These are phyloP conservation scores for Ceratina japonica DNA, from an alignment of 1,140 invertebrate genomes.

Conservation along the genomic window DNA sequence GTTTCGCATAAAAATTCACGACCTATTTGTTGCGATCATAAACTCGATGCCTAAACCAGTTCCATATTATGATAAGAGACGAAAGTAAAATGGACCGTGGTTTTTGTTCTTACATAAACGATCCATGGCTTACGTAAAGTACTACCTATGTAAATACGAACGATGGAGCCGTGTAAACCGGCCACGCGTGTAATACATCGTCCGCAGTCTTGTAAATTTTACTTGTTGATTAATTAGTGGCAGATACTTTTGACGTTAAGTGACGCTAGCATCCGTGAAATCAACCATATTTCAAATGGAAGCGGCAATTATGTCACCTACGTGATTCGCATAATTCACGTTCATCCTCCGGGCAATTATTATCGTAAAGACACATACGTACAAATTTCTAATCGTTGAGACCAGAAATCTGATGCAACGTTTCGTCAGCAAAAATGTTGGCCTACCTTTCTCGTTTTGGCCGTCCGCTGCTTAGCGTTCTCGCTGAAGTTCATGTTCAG, in stretches of 20 bases:
- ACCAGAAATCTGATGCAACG: too few relatives aligned
- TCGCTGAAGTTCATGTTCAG: slow-evolving; percentile 66
- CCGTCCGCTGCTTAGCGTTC: slow-evolving; percentile 50
- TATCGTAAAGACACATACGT: background rate
- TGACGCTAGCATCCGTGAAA: background rate
- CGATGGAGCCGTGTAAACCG: background rate
- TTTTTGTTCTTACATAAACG: slow-evolving; percentile 10
- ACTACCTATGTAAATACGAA: background rate
- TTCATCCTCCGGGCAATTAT: too few relatives aligned
- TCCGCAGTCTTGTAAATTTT: slow-evolving; percentile 4
- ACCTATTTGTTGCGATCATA: too few relatives aligned
- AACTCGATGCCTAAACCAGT: background rate
- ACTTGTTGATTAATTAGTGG: background rate
- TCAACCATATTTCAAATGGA: background rate
- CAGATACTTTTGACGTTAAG: background rate
- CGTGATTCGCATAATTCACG: too few relatives aligned
- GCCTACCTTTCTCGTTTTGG: slow-evolving; percentile 47
- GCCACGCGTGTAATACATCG: background rate
- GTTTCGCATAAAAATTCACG: too few relatives aligned
- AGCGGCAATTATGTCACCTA: too few relatives aligned
- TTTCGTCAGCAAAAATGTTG: background rate
- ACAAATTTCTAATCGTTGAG: background rate
- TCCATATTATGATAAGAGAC: background rate
- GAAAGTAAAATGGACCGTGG: slow-evolving; percentile 12
- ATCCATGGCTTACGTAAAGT: slow-evolving; percentile 14